Conservation (phyloP, 2,797 vertebrate genomes). For the Cynodonichthys magdalenae region DNA sequence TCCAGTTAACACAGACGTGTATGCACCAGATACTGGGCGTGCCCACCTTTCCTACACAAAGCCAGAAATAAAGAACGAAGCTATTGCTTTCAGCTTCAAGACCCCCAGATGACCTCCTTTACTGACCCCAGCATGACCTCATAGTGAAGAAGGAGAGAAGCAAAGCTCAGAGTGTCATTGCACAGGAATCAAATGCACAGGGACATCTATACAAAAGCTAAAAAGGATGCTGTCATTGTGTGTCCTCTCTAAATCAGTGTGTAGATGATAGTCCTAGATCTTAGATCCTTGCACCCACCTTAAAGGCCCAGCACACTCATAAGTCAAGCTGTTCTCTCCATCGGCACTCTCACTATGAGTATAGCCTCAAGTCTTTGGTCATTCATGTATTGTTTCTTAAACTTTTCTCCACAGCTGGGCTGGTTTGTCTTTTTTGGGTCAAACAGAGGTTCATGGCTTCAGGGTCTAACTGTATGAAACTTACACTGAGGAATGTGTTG, state of each 20-base stretch:
- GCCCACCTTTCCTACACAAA: constrained; percentile 73
- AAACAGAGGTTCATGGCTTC: constrained; percentile 66
- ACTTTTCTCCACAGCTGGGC: constrained; percentile 60
- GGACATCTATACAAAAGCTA: constrained; percentile 63
- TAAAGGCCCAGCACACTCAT: constrained; percentile 51
- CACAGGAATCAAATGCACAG: constrained; percentile 66
- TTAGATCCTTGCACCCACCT: constrained; percentile 49
- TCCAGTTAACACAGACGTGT: constrained; percentile 72
- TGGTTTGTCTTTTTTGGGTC: constrained; percentile 62
- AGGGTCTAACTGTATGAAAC: constrained; percentile 57
- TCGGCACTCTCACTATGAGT: constrained; percentile 42
- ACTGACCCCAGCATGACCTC: constrained; percentile 78
- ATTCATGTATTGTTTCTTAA: constrained; percentile 60
- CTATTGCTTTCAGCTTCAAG: constrained; percentile 80
- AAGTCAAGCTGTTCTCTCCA: constrained; percentile 60
- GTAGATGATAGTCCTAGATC: constrained; percentile 58
- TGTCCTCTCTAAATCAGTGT: constrained; percentile 67
- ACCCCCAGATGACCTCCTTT: constrained; percentile 79
- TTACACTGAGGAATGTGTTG: constrained; percentile 65
- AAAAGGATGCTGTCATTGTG: constrained; percentile 69
- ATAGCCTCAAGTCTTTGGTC: constrained; percentile 69
- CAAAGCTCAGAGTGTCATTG: constrained; percentile 60
- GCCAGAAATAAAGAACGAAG: constrained; percentile 74
- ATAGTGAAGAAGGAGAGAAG: constrained; percentile 63
- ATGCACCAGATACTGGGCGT: constrained; percentile 81